Conservation (phyloP, 2,888 invertebrate species). For the Toxonevra muliebris region DNA sequence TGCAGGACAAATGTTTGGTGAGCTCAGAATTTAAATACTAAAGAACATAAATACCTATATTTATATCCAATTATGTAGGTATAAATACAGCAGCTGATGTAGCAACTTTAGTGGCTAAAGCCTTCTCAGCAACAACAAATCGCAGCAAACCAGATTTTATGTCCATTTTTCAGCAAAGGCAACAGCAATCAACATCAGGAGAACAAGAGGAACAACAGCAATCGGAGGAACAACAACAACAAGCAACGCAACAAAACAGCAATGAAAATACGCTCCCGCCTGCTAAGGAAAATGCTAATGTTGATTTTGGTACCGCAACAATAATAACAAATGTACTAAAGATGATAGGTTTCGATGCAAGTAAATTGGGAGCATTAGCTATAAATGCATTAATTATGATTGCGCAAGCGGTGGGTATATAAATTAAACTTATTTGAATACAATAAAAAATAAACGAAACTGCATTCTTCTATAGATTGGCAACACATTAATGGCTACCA, state of each 20-base stretch:
- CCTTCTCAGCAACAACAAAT: constrained; percentile 61
- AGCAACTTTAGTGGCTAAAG: constrained; percentile 70
- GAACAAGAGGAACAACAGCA: constrained; percentile 4
- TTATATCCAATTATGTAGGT: constrained; percentile 43
- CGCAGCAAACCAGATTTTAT: constrained; percentile 47
- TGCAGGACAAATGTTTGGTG: constrained; percentile 63
- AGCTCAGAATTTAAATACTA: constrained; percentile 6
- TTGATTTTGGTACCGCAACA: constrained; percentile 45
- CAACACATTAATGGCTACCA: constrained; percentile 51
- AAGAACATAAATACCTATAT: neutral
- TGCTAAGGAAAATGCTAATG: constrained; percentile 32
- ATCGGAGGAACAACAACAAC: constrained; percentile 24
- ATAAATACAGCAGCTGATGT: constrained; percentile 69
- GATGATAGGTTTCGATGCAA: constrained; percentile 79
- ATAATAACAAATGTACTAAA: constrained; percentile 69
- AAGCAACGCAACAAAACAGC: constrained; percentile 34
- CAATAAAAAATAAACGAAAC: too few species aligned
- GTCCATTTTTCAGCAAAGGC: constrained; percentile 46
- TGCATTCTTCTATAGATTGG: constrained; percentile 52
- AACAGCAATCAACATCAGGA: neutral
- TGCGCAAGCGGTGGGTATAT: constrained; percentile 78
- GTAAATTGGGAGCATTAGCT: constrained; percentile 81
- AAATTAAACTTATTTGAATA: neutral
- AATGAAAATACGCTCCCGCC: constrained; percentile 14
- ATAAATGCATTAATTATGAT: constrained; percentile 85